Percentiles rank a stretch among this genome's conserved stretches.
Evolutionary conservation across 2,113 vertebrate genomes (phyloP).

Genomic region (Chaetodon trifascialis): DNA sequence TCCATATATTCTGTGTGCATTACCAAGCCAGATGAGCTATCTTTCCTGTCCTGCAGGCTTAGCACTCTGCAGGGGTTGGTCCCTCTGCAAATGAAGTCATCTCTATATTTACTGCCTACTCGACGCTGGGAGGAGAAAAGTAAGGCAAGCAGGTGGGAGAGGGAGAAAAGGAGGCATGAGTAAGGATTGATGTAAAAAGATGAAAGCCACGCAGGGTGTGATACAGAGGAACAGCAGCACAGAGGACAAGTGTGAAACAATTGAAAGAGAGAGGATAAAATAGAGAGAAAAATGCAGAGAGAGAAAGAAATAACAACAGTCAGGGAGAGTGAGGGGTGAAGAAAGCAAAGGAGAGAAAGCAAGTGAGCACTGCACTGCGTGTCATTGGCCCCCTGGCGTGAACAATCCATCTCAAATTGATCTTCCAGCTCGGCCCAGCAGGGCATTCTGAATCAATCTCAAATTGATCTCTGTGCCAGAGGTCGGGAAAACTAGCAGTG

Average conservation of each 20-base stretch:
- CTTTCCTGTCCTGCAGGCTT: slow-evolving; percentile 65
- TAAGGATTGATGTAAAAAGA: slow-evolving; percentile 56
- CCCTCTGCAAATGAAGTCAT: slow-evolving; percentile 81
- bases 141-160: slow-evolving; percentile 49
- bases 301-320: slow-evolving; percentile 70
- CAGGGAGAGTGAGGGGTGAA: slow-evolving; percentile 67
- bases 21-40: slow-evolving; percentile 70
- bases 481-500: slow-evolving; percentile 87
- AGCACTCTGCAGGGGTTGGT: slow-evolving; percentile 64
- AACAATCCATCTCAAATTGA: slow-evolving; percentile 90
- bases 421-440: slow-evolving; percentile 85
- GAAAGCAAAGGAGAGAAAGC: slow-evolving; percentile 71
- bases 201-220: slow-evolving; percentile 39
- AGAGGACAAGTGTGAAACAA: slow-evolving; percentile 69
- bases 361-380: slow-evolving; percentile 79
- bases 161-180: slow-evolving; percentile 34
- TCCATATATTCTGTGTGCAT: slow-evolving; percentile 59
- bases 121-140: slow-evolving; percentile 36
- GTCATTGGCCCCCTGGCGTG: slow-evolving; percentile 84
- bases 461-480: slow-evolving; percentile 89
- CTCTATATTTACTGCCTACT: slow-evolving; percentile 58
- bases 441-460: slow-evolving; percentile 88
- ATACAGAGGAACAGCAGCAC: slow-evolving; percentile 26
- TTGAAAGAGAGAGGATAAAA: slow-evolving; percentile 57
- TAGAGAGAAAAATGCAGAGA: slow-evolving; percentile 53